Conservation (phyloP, 2,797 vertebrate species). For the Kryptopterus vitreolus region DNA sequence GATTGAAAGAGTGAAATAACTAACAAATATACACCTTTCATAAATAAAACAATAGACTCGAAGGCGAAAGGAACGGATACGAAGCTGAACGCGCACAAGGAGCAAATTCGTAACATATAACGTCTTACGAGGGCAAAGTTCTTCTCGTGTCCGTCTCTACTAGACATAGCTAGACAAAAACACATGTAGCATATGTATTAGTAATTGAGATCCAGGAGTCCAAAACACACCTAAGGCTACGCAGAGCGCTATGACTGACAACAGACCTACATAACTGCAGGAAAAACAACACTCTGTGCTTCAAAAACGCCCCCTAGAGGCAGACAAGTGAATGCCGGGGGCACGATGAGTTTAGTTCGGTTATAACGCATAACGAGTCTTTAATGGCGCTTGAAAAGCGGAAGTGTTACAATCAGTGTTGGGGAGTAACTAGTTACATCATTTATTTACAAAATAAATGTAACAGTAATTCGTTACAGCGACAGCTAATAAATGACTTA, state of each 20-base stretch:
- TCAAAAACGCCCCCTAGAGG: not conserved
- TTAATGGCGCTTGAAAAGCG: not conserved
- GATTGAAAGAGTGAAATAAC: too few species aligned
- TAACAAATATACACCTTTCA: too few species aligned
- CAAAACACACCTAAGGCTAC: not conserved
- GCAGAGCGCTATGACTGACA: not conserved
- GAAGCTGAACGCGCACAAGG: not conserved
- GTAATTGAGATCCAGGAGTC: not conserved
- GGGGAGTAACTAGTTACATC: too few species aligned
- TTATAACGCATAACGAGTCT: not conserved
- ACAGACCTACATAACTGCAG: not conserved
- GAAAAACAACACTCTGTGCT: not conserved
- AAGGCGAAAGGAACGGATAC: too few species aligned
- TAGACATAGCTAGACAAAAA: not conserved
- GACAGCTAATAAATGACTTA: too few species aligned
- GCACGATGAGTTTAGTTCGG: not conserved
- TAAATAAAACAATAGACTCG: too few species aligned
- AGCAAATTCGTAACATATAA: not conserved
- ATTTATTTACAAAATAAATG: too few species aligned
- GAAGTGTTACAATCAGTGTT: too few species aligned
- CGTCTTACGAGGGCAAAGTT: too few species aligned
- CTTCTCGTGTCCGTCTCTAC: not conserved
- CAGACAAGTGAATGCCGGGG: not conserved
- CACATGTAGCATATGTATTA: not conserved
- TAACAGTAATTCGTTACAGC: too few species aligned